Evolutionary conservation across 30 jellyfish, hydroid and myxozoan genomes (phyloP).

Genomic region (Turritopsis rubra): DNA sequence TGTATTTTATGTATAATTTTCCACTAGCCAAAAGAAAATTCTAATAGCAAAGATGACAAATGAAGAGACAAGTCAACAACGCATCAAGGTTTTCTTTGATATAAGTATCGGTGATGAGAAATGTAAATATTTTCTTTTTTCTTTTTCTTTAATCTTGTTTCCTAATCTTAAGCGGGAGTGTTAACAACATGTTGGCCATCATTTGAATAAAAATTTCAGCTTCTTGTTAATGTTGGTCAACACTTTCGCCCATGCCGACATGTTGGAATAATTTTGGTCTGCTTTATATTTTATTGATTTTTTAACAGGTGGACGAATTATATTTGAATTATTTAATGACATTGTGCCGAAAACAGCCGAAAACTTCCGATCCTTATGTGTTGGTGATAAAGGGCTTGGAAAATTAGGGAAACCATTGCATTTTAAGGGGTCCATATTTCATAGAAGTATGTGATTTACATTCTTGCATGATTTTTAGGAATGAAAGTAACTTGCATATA

Average conservation of each 20-base stretch:
- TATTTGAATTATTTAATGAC: conserved; percentile 50
- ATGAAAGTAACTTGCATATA: background rate
- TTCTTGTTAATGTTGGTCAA: no score
- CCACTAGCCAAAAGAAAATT: background rate
- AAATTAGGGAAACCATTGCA: conserved; percentile 40
- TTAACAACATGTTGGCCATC: no score
- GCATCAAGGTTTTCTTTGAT: conserved; percentile 33
- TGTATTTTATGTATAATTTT: no score
- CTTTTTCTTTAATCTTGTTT: background rate
- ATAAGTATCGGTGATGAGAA: conserved; percentile 30
- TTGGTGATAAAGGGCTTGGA: conserved; percentile 56
- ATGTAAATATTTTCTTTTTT: conserved; percentile 8
- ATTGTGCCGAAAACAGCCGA: conserved; percentile 56
- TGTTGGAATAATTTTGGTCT: no score
- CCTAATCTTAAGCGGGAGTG: no score
- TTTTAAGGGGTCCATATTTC: conserved; percentile 51
- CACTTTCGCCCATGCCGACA: no score
- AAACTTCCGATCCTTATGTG: conserved; percentile 55
- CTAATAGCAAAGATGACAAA: background rate
- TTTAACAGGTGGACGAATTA: conserved; percentile 58
- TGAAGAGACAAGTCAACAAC: background rate
- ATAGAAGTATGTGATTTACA: conserved; percentile 24
- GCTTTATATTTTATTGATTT: background rate
- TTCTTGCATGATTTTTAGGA: background rate
- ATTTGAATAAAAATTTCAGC: no score